phyloP scores from a whole-genome alignment of 2,113 vertebrate species.

The Cyrtonyx montezumae region DNA sequence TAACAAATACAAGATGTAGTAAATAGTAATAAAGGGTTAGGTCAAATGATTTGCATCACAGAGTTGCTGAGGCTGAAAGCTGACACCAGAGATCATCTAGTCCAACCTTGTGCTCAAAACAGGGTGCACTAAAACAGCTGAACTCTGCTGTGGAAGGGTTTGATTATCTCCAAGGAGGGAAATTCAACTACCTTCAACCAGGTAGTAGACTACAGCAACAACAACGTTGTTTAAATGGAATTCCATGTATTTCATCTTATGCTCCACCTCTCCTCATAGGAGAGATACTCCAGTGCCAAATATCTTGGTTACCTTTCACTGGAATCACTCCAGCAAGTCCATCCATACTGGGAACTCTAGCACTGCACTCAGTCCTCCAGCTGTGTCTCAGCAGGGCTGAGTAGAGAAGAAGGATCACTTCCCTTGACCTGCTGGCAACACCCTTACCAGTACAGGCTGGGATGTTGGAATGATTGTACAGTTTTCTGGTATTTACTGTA shows the following conservation, averaged over 20 bases:
- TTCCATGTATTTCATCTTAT: not conserved
- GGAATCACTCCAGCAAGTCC: not conserved
- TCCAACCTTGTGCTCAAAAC: not conserved
- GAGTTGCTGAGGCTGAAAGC: not conserved
- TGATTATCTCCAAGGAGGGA: not conserved
- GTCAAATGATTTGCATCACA: not conserved
- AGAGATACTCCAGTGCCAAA: not conserved
- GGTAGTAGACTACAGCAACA: not conserved
- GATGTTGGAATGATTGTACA: not conserved
- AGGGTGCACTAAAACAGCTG: not conserved
- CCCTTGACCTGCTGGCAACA: not conserved
- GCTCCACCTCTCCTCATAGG: not conserved
- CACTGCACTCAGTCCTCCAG: not conserved
- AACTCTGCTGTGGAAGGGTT: not conserved
- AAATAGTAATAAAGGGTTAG: not conserved
- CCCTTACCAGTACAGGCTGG: not conserved
- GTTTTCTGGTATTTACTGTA: not conserved
- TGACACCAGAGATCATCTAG: not conserved
- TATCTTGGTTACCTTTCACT: not conserved
- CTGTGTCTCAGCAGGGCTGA: not conserved
- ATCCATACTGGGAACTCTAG: not conserved
- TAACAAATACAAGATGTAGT: not conserved
- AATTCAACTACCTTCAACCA: not conserved
- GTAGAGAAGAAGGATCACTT: not conserved
- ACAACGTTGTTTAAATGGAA: not conserved